Conservation (phyloP, 2,113 vertebrate genomes). For the Ctenomys sociabilis region DNA sequence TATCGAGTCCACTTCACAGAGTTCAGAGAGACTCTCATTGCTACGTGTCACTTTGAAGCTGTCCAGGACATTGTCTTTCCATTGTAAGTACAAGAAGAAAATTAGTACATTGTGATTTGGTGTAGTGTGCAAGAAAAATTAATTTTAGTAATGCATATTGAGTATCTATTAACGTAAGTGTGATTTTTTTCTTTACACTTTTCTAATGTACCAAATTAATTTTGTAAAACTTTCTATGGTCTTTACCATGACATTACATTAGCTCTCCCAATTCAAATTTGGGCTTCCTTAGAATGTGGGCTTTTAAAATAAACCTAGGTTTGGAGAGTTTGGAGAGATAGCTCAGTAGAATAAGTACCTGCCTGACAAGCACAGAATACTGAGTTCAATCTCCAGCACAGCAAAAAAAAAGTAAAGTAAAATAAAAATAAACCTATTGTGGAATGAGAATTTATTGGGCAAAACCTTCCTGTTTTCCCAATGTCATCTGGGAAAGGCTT, state of each 20-base stretch:
- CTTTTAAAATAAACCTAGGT: slow-evolving; percentile 5
- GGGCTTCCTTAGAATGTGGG: slow-evolving; percentile 34
- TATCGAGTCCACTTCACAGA: slow-evolving; percentile 86
- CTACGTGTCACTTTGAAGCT: slow-evolving; percentile 88
- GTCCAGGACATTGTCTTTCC: slow-evolving; percentile 89
- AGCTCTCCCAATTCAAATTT: neutral
- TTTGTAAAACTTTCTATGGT: neutral
- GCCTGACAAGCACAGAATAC: no score
- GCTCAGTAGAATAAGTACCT: no score
- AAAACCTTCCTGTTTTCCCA: neutral
- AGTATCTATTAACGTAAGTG: neutral
- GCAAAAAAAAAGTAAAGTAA: no score
- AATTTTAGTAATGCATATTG: neutral
- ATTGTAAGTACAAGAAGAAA: slow-evolving; percentile 86
- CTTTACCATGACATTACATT: neutral
- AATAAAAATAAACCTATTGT: neutral
- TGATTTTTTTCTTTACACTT: neutral
- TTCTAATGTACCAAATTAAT: neutral
- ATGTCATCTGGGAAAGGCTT: neutral
- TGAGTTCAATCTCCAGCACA: no score
- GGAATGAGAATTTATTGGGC: neutral
- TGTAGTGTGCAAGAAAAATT: neutral
- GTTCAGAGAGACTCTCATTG: slow-evolving; percentile 90
- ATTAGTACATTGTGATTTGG: neutral
- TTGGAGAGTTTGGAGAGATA: no score